Conservation (phyloP, 2,888 invertebrate genomes). For the Sisyra terminalis region DNA sequence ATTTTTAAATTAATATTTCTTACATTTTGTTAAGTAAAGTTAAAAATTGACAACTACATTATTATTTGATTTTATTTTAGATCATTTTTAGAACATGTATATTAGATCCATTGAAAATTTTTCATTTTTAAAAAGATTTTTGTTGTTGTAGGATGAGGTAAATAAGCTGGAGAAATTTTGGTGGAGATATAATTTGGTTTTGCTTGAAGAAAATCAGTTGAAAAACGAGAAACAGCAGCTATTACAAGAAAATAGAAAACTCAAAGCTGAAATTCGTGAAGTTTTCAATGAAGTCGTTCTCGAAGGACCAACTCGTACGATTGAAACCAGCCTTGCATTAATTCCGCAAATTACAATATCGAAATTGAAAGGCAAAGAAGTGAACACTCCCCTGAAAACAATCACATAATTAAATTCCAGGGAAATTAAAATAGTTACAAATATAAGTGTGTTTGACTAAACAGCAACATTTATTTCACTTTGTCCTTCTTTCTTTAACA, state of each 20-base stretch:
- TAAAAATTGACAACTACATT: too few relatives aligned
- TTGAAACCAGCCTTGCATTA: not conserved
- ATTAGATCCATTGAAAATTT: too few relatives aligned
- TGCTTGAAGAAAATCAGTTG: constrained; percentile 22
- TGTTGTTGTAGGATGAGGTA: not conserved
- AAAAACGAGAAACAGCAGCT: constrained; percentile 28
- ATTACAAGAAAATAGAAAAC: constrained; percentile 28
- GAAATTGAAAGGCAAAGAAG: not conserved
- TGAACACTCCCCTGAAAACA: not conserved
- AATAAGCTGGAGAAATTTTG: constrained; percentile 31
- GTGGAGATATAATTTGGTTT: constrained; percentile 31
- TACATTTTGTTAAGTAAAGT: too few relatives aligned
- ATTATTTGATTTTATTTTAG: too few relatives aligned
- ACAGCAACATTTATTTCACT: too few relatives aligned
- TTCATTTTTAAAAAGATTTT: too few relatives aligned
- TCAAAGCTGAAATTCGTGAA: constrained; percentile 22
- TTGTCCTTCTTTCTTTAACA: too few relatives aligned
- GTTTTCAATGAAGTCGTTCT: constrained; percentile 23
- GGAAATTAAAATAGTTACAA: too few relatives aligned
- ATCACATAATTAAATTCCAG: too few relatives aligned
- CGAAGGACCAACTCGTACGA: constrained; percentile 4
- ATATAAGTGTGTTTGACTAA: too few relatives aligned
- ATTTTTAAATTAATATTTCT: too few relatives aligned
- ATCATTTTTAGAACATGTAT: too few relatives aligned
- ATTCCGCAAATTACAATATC: not conserved